Evolutionary conservation across 2,888 invertebrate genomes (phyloP), one percentile per base, ranked within the genome.

Genomic region (Cryptosula pallasiana): DNA sequence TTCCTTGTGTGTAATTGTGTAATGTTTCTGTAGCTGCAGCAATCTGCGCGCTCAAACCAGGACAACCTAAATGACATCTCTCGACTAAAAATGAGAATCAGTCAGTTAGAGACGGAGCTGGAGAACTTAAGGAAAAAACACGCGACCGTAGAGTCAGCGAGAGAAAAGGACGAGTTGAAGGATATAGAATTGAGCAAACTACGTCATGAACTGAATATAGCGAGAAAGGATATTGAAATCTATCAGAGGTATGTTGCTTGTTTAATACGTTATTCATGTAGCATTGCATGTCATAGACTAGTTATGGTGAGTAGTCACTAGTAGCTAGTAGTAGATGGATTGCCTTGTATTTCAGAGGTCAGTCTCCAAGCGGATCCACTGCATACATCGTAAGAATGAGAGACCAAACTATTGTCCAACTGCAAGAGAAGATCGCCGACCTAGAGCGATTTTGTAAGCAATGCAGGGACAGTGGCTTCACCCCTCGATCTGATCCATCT

Each of bases 311-410:
- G n/a, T n/a, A n/a, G n/a, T n/a, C n/a, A n/a, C n/a, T n/a, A n/a
- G n/a, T n/a, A n/a, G n/a, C n/a, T n/a, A n/a, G n/a, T n/a, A n/a
- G n/a, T n/a, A n/a, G n/a, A n/a, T n/a, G n/a, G n/a, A n/a, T n/a
- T n/a, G n/a, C n/a, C n/a, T n/a, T n/a, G n/a, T n/a, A n/a, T n/a
- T n/a, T n/a, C 45, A 57, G 57, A 5, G 63, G 63, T 5, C 63
- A 63, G 34, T n/a, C 63, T 13, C 63, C 63, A 2, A 63, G 32
- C 32, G 63, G 63, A 20, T 63, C 63, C 5, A 63, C 63, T 9
- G 63, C 63, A 9, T 63, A 63, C 32, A 63, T 63, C 2, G 63
- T 63, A 32, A 20, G 63, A 29, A 63, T 63, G 63, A 63, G 63
- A 32, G 63, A 63, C n/a, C 29, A 63, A 27, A 63, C 63, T 32